These are phyloP conservation scores for Gymnoscopelus microlampas DNA, from an alignment of 2,797 vertebrate species.

Conservation along the genomic window DNA sequence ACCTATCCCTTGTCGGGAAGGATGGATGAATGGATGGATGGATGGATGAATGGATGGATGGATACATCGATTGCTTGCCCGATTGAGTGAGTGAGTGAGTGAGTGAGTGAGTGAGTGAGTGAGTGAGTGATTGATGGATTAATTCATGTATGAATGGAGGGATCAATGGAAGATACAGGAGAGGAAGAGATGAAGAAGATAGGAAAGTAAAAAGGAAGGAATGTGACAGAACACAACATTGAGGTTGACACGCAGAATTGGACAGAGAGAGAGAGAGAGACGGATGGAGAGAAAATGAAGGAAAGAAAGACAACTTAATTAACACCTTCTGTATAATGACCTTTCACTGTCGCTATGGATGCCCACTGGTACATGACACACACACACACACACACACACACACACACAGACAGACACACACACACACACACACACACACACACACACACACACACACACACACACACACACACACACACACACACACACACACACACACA, in stretches of 20 bases:
- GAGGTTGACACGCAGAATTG: too few relatives aligned
- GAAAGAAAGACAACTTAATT: neutral
- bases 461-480: slow-evolving; percentile 6
- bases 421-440: neutral
- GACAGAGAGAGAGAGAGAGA: neutral
- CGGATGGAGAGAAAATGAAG: neutral
- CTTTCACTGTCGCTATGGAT: neutral
- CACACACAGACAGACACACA: slow-evolving; percentile 13
- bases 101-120: too few relatives aligned
- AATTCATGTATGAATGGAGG: too few relatives aligned
- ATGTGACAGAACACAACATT: too few relatives aligned
- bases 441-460: slow-evolving; percentile 15
- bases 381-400: neutral
- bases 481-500: neutral
- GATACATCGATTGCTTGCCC: neutral
- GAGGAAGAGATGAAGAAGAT: too few relatives aligned
- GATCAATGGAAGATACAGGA: too few relatives aligned
- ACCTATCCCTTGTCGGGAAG: neutral
- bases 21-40: neutral
- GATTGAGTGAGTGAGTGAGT: too few relatives aligned
- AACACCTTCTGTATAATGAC: neutral
- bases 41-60: neutral
- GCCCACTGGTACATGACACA: slow-evolving; percentile 5
- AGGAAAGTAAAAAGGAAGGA: too few relatives aligned
- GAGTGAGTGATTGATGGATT: too few relatives aligned